These are phyloP conservation scores for Ectemnius lituratus DNA, from an alignment of 2,888 invertebrate genomes.

Conservation along the genomic window DNA sequence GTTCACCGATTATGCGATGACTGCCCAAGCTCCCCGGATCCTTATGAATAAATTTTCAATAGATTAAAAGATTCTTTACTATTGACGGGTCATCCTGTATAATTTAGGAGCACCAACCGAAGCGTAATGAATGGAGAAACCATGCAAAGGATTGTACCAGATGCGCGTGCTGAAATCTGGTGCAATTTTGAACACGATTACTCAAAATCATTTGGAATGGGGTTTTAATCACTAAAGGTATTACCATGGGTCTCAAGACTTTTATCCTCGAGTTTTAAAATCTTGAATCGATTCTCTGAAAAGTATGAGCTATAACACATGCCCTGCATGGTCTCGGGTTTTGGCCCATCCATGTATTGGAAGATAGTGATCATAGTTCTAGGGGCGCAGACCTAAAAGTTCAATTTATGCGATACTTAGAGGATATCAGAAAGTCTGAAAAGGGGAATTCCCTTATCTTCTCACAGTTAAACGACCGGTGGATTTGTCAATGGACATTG, in stretches of 20 bases:
- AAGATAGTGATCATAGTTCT: constrained; percentile 56
- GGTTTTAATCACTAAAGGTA: neutral
- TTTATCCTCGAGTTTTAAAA: constrained; percentile 41
- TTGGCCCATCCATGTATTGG: neutral
- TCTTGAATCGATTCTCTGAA: constrained; percentile 19
- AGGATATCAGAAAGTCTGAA: no score
- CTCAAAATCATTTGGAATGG: neutral
- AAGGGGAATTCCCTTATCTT: neutral
- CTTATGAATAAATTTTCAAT: neutral
- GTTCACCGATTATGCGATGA: constrained; percentile 57
- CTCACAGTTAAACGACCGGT: constrained; percentile 70
- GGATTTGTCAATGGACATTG: constrained; percentile 77
- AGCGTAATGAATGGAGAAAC: constrained; percentile 65
- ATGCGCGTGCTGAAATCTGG: constrained; percentile 56
- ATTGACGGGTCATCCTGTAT: no score
- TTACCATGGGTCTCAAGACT: constrained; percentile 48
- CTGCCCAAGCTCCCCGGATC: neutral
- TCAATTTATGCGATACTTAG: neutral
- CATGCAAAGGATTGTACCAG: constrained; percentile 65
- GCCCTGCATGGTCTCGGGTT: constrained; percentile 63
- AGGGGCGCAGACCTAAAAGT: constrained; percentile 66
- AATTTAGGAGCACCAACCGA: neutral
- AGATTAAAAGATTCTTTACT: no score
- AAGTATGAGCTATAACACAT: constrained; percentile 58
- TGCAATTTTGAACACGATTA: neutral